Evolutionary conservation across 2,888 invertebrate species (phyloP).

Genomic region (Pristionchus maxplancki): DNA sequence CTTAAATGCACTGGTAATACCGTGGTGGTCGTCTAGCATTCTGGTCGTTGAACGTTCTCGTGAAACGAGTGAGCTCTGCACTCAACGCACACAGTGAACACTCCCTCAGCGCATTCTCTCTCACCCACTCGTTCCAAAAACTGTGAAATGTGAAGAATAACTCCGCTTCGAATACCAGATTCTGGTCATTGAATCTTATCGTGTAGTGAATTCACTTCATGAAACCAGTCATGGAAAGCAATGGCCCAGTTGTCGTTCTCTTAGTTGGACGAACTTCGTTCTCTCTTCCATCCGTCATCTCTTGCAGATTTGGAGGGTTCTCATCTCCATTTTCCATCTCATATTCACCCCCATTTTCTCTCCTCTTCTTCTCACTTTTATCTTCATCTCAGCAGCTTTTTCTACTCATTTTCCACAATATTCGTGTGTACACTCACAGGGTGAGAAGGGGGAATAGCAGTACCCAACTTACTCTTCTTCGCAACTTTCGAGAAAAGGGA

Average conservation of each 20-base stretch:
- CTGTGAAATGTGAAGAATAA: neutral
- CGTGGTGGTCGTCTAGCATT: too few species aligned
- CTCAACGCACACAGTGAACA: too few species aligned
- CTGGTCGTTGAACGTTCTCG: too few species aligned
- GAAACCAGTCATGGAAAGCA: neutral
- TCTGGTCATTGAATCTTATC: neutral
- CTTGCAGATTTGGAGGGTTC: neutral
- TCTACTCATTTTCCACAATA: neutral
- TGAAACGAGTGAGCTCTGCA: too few species aligned
- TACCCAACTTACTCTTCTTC: neutral
- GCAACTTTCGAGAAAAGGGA: neutral
- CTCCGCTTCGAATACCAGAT: neutral
- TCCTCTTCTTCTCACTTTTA: neutral
- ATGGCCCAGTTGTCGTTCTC: neutral
- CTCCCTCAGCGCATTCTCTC: neutral
- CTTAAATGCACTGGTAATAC: too few species aligned
- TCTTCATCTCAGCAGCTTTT: neutral
- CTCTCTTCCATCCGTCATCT: neutral
- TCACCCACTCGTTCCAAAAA: neutral
- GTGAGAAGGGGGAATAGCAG: neutral
- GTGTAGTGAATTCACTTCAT: too few species aligned
- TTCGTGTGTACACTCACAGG: neutral
- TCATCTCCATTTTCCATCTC: conserved; percentile 10
- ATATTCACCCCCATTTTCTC: neutral
- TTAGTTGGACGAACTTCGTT: neutral